Evolutionary conservation across 2,113 vertebrate genomes (phyloP).

Genomic region (Melanerpes aurifrons): DNA sequence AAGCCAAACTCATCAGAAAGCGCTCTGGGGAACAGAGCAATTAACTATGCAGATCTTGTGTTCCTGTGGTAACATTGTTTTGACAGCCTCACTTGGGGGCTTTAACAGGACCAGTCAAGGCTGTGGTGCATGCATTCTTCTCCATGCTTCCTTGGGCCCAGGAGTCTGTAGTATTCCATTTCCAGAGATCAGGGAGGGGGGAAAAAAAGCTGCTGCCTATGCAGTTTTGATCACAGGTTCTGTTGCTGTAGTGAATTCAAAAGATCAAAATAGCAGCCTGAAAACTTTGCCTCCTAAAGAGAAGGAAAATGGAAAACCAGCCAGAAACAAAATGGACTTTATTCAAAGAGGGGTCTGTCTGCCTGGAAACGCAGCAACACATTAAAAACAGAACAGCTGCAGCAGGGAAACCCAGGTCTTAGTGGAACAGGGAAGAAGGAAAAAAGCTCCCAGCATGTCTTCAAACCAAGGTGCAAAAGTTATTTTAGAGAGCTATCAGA

Average conservation of each 20-base stretch:
- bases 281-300: background rate
- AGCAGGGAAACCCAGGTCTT: background rate
- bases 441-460: background rate
- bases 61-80: background rate
- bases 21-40: background rate
- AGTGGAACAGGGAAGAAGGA: background rate
- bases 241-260: background rate
- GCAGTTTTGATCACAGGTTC: background rate
- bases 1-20: background rate
- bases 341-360: background rate
- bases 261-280: background rate
- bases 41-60: background rate
- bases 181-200: background rate
- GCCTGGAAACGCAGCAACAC: constrained; percentile 33
- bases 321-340: background rate
- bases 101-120: background rate
- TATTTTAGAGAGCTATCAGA: background rate
- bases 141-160: background rate
- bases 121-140: background rate
- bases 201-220: background rate
- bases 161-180: background rate
- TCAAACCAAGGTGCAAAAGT: constrained; percentile 18
- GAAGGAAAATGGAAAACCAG: constrained; percentile 15
- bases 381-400: constrained; percentile 23
- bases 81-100: background rate